Base-by-base conservation (phyloP, 1,140 invertebrate genomes). In the Aleiodes sp. region DNA sequence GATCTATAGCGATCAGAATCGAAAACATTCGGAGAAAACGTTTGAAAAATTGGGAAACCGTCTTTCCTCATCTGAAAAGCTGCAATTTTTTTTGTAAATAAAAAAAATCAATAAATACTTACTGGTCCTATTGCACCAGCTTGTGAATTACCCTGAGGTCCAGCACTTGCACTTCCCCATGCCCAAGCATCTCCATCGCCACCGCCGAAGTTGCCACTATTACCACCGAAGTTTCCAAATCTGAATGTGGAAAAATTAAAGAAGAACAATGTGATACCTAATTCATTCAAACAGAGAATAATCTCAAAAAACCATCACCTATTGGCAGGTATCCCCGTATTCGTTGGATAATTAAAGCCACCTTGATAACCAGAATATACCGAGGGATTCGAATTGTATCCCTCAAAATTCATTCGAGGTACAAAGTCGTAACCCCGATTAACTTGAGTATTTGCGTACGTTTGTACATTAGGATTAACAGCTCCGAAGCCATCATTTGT, bases 101-200 rank as follows among this genome's bases (percentile, higher is more conserved):
- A n/a, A n/a, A 65, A 4, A 16, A 43, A 33, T 63, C 2, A 29
- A 64, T 56, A 35, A 21, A 35, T 24, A 72, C 78, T 78, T 70
- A 80, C 81, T 2, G 84, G 82, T 70, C 65, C 78, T 26, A 86
- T 75, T 12, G 70, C 52, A 6, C 73, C 83, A 2, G 52, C 4
- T 43, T 80, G 80, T 63, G 68, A 80, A 19, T 82, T 82, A 28
- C 84, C 83, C 0, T 70, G 28, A 7, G 83, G 80, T 39, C 83
- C 82, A 14, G 82, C 28, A 43, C 41, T 72, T 1, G 81, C 72
- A 37, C 67, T 75, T 1, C 72, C 28, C 39, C 21, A 43, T 26
- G 69, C 56, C 29, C 61, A 46, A 7, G 14, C 57, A 0, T 68
- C 12, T 14, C n/a, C 6, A 19, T 59, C 43, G 7, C 70, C 64